These are phyloP conservation scores for Canis aureus DNA, from an alignment of 2,113 vertebrate genomes.

Conservation along the genomic window DNA sequence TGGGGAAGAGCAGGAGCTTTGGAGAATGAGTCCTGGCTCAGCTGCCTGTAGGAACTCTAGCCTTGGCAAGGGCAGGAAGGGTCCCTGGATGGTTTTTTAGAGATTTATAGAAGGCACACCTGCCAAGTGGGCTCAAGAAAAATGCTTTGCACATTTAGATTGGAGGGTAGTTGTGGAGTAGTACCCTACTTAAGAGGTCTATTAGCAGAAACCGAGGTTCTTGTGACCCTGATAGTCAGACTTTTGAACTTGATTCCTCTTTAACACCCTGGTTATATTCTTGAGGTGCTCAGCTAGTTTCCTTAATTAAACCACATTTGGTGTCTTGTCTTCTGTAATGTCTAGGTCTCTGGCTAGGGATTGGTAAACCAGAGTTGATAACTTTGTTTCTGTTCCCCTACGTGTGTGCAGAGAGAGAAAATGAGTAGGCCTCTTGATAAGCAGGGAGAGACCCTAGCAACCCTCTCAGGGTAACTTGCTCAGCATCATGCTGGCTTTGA, in stretches of 20 bases:
- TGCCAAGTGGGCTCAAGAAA: neutral
- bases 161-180: neutral
- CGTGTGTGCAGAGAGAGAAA: neutral
- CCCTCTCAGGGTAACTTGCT: neutral
- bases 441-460: neutral
- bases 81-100: neutral
- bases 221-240: neutral
- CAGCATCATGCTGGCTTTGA: neutral
- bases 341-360: neutral
- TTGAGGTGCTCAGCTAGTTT: neutral
- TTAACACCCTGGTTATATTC: neutral
- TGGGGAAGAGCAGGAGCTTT: neutral
- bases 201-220: neutral
- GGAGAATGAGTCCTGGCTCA: neutral
- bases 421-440: neutral
- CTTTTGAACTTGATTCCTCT: conserved; percentile 32
- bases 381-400: neutral
- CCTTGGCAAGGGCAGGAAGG: neutral
- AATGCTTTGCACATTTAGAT: neutral
- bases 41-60: neutral
- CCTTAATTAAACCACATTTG: neutral
- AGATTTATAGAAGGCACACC: neutral
- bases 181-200: neutral
- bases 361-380: neutral
- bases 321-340: neutral